Percentiles rank a stretch among this genome's conserved stretches.
These are phyloP conservation scores for Drosophila nr. medialis DNA, from an alignment of 2,888 invertebrate genomes.

Conservation along the genomic window DNA sequence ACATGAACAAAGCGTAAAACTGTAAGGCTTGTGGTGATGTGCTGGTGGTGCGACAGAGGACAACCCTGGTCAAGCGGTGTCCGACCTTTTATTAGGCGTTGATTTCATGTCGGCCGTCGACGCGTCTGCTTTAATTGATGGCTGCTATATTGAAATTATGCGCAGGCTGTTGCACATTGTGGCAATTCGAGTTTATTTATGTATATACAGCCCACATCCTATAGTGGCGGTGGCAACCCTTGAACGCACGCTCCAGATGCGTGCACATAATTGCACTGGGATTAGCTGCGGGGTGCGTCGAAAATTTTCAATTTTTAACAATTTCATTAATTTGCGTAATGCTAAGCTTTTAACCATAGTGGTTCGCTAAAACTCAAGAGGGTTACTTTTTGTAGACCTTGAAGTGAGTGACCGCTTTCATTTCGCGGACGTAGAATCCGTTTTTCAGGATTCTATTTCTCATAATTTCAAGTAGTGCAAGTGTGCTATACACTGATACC, in stretches of 20 bases:
- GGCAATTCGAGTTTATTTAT: conserved; percentile 24
- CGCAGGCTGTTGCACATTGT: conserved; percentile 60
- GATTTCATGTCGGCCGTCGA: conserved; percentile 41
- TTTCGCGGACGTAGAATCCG: neutral
- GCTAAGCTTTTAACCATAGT: neutral
- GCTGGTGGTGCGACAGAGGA: conserved; percentile 14
- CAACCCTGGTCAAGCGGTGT: conserved; percentile 39
- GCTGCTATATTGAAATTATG: conserved; percentile 62
- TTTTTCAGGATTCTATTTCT: neutral
- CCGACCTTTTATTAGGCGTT: conserved; percentile 53
- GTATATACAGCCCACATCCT: neutral
- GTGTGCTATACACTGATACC: neutral
- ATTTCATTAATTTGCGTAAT: conserved; percentile 19
- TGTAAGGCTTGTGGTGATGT: conserved; percentile 14
- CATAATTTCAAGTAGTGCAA: neutral
- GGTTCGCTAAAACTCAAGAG: neutral
- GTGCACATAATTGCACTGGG: conserved; percentile 23
- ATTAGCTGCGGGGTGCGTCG: conserved; percentile 1
- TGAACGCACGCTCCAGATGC: neutral
- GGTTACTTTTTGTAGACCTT: neutral
- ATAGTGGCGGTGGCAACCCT: neutral
- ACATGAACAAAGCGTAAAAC: conserved; percentile 59
- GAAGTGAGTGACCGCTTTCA: neutral
- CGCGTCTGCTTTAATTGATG: conserved; percentile 61
- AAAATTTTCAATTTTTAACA: conserved; percentile 4